Base-by-base conservation (phyloP, 2,797 vertebrate species). In the Allobates femoralis region DNA sequence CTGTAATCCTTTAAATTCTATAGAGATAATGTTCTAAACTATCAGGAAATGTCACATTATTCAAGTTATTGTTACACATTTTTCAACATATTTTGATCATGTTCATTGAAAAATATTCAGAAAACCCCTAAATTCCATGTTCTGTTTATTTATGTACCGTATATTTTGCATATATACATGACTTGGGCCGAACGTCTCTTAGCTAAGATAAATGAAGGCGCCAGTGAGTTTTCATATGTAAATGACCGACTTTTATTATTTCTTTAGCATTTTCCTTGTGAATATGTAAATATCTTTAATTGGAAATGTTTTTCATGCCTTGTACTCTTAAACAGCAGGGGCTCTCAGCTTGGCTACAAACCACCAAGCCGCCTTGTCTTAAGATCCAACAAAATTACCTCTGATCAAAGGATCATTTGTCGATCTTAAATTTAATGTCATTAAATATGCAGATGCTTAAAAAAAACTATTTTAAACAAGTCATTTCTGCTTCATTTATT, bases 331-430 rank as follows among this genome's bases (percentile, higher is more conserved):
- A 86, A 58, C 85, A 86, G 79, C 85, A 77, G 79, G 85, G 62
- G 58, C 79, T 76, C 79, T 67, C 85, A 77, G 71, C 73, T 86
- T 55, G 79, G 58, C 71, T 86, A 32, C 41, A 82, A 74, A 75
- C 67, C 56, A 82, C 7, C 56, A 58, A 82, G 69, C 21, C n/a
- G 58, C 56, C 79, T 82, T 77, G 73, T 83, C 79, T 46, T 46
- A 58, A 67, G 60, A 86, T 82, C 71, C 73, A 18, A 18, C 50
- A 69, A 83, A 77, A 78, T 80, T 75, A 76, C n/a, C 46, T 62
- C 53, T 86, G 85, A 86, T 86, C 85, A 86, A 82, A 86, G 85
- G 60, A 60, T 28, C 71, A 46, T 86, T 75, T 82, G 79, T 86
- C 71, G 82, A 55, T 58, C 79, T 41, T 19, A 69, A 56, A 69